A percentile compares a stretch with the other conserved stretches of the same genome.
Conservation (phyloP, 2,113 vertebrate genomes). For the Bagarius yarrelli region DNA sequence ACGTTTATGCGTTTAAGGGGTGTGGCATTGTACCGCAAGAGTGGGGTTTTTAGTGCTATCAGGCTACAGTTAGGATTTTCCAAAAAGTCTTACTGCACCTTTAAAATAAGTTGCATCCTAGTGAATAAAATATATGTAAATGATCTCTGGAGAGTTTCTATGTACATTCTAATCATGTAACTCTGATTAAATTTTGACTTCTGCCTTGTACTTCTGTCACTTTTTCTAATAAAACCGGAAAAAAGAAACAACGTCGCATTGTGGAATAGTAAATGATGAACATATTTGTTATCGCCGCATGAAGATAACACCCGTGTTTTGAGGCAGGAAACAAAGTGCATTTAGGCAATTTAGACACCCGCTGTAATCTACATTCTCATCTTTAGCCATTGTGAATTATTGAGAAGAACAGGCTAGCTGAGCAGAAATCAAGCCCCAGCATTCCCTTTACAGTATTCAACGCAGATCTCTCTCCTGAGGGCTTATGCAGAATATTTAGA, state of each 20-base stretch:
- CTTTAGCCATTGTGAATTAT: constrained; percentile 42
- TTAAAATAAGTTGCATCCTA: background rate
- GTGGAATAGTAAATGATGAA: background rate
- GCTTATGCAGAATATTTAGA: constrained; percentile 29
- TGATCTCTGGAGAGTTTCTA: background rate
- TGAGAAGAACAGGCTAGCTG: constrained; percentile 36
- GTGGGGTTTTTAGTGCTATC: too few relatives aligned
- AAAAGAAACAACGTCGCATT: background rate
- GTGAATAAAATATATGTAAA: background rate
- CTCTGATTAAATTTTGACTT: background rate
- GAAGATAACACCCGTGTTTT: background rate
- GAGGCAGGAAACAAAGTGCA: constrained; percentile 19
- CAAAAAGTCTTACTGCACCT: too few relatives aligned
- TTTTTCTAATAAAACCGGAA: background rate
- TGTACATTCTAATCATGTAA: background rate
- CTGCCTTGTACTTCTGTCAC: background rate
- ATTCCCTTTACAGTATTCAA: constrained; percentile 27
- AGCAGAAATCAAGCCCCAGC: constrained; percentile 29
- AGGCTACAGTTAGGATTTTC: too few relatives aligned
- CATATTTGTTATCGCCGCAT: background rate
- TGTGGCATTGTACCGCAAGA: too few relatives aligned
- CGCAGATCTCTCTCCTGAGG: constrained; percentile 30
- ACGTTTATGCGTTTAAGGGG: too few relatives aligned
- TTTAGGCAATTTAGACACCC: constrained; percentile 33
- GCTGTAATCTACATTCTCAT: constrained; percentile 42